Percentiles rank a stretch among this genome's conserved stretches.
These are phyloP conservation scores for Eilema sororculum DNA, from an alignment of 2,888 invertebrate genomes.

Conservation along the genomic window DNA sequence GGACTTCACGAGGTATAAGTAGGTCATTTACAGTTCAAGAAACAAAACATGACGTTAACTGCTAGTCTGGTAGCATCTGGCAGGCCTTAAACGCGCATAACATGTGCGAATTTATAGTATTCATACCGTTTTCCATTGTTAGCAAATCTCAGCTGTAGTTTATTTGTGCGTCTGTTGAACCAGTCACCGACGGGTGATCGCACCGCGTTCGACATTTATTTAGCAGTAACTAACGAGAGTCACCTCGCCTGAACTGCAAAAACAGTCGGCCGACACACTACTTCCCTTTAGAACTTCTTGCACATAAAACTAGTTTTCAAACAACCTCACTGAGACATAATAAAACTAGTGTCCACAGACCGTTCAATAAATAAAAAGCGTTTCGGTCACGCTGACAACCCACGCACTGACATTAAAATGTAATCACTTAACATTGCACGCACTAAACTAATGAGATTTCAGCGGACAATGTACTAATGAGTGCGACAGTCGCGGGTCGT, in stretches of 20 bases:
- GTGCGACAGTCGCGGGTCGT: conserved; percentile 73
- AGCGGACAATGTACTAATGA: conserved; percentile 80
- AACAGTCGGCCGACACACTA: conserved; percentile 66
- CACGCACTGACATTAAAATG: conserved; percentile 75
- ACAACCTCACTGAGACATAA: conserved; percentile 62
- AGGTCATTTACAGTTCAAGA: not conserved
- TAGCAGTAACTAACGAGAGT: conserved; percentile 58
- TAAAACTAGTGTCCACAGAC: conserved; percentile 63
- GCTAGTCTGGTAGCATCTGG: conserved; percentile 14
- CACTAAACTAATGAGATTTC: conserved; percentile 84
- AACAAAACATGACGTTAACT: not conserved
- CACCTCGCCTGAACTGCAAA: conserved; percentile 59
- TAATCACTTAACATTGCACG: conserved; percentile 84
- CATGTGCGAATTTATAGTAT: conserved; percentile 46
- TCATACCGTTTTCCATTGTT: conserved; percentile 82
- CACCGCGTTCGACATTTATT: conserved; percentile 79
- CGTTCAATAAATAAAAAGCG: conserved; percentile 70
- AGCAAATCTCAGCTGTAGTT: conserved; percentile 75
- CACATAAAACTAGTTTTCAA: conserved; percentile 70
- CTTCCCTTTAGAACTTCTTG: conserved; percentile 54
- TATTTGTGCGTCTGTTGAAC: conserved; percentile 77
- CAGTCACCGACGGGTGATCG: conserved; percentile 78
- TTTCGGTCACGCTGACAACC: conserved; percentile 68
- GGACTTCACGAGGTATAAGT: too few relatives aligned
- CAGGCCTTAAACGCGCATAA: conserved; percentile 46